Evolutionary conservation across 37 sponge, comb jelly and placozoan genomes (phyloP).

Genomic region (Axinella damicornis): DNA sequence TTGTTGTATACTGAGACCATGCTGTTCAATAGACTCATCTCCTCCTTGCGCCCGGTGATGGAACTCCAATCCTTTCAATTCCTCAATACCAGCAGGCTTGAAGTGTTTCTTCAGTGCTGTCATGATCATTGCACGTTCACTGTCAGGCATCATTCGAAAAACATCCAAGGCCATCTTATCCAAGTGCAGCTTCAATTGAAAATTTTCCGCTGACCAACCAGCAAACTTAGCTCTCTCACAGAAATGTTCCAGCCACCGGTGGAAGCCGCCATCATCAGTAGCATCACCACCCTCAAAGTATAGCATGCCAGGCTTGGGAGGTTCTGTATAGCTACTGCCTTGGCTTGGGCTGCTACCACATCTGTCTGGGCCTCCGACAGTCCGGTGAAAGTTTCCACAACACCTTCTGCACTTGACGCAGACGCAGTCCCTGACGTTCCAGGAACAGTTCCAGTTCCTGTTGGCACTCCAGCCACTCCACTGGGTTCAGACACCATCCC

Average conservation of each 20-base stretch:
- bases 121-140: neutral
- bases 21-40: too few relatives aligned
- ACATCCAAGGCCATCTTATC: slow-evolving; percentile 24
- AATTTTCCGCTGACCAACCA: slow-evolving; percentile 17
- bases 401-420: neutral
- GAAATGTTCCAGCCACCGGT: neutral
- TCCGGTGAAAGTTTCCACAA: neutral
- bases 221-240: slow-evolving; percentile 26
- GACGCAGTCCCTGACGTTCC: neutral
- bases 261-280: neutral
- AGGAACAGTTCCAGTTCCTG: neutral
- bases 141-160: slow-evolving; percentile 15
- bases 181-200: neutral
- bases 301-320: neutral
- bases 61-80: neutral
- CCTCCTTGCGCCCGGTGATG: too few relatives aligned
- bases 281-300: neutral
- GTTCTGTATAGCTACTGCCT: slow-evolving; percentile 1
- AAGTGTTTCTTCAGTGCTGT: slow-evolving; percentile 9
- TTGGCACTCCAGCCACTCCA: too few relatives aligned
- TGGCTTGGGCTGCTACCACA: slow-evolving; percentile 7
- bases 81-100: slow-evolving; percentile 22
- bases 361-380: slow-evolving; percentile 1
- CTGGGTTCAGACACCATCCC: too few relatives aligned
- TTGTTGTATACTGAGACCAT: too few relatives aligned